phyloP scores from a whole-genome alignment of 2,113 vertebrate genomes.

The Datnioides undecimradiatus region DNA sequence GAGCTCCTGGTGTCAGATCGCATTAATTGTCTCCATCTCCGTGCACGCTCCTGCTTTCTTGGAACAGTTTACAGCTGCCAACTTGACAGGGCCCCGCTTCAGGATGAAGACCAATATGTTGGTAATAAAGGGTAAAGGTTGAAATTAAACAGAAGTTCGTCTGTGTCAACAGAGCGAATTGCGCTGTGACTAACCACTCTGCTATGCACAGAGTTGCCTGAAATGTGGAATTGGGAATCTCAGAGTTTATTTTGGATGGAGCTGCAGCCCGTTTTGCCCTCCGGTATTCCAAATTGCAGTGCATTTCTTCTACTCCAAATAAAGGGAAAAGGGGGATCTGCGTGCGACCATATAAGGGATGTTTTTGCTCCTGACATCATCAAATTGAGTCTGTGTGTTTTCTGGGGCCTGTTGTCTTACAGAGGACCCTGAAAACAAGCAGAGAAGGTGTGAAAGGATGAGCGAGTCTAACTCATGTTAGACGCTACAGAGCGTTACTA shows the following conservation, averaged over 20 bases:
- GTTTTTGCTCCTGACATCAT: conserved; percentile 51
- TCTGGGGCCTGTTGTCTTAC: conserved; percentile 25
- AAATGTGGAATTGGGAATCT: conserved; percentile 66
- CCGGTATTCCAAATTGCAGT: conserved; percentile 55
- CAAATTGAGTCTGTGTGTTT: conserved; percentile 30
- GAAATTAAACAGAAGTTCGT: conserved; percentile 56
- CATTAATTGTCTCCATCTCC: not conserved
- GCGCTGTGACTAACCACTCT: conserved; percentile 59
- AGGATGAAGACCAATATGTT: not conserved
- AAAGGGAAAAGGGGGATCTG: conserved; percentile 41
- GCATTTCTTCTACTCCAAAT: conserved; percentile 65
- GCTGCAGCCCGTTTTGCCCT: conserved; percentile 44
- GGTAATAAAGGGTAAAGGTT: not conserved
- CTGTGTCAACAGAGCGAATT: conserved; percentile 42
- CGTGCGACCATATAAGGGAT: conserved; percentile 72
- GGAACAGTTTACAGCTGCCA: not conserved
- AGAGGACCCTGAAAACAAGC: conserved; percentile 18
- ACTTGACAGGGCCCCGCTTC: no score
- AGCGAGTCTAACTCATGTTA: no score
- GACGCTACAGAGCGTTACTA: not conserved
- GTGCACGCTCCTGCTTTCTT: not conserved
- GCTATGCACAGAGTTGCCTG: conserved; percentile 64
- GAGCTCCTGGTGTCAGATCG: no score
- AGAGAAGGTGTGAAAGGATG: conserved; percentile 38
- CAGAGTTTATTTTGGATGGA: conserved; percentile 75